Base-by-base conservation (phyloP, 2,888 invertebrate species). In the Agonopterix alstromeriana region DNA sequence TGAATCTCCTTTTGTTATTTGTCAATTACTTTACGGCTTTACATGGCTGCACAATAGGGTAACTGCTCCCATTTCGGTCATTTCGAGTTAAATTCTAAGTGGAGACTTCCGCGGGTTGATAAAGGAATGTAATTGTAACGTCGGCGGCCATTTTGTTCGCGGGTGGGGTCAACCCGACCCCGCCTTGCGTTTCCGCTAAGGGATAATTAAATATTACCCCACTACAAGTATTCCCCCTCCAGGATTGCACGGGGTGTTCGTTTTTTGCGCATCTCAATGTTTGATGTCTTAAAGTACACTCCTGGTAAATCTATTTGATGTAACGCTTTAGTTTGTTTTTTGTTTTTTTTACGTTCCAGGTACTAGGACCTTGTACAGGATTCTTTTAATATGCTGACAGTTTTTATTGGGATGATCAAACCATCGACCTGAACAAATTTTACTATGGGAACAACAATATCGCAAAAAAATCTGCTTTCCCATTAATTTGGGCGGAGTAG, bases 141-240 rank as follows among this genome's bases (percentile, higher is more conserved):
- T 65, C 60, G 73, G 76, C 86, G 71, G 87, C 87, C 87, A 87
- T 87, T 84, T 87, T 88, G 83, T 73, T 71, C 63, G 70, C 85
- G 83, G 87, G 87, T 79, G 85, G 87, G 87, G 86, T 86, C 84
- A 85, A 67, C 61, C 55, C 69, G 85, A 84, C 77, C 83, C 87
- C 88, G 87, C 88, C 88, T 86, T 59, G 73, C 75, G 67, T 80
- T 86, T 86, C 87, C 87, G 85, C 76, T 54, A 71, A 69, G 61
- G 80, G 73, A 85, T 85, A 87, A 86, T 88, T 87, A 87, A 85
- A 82, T 83, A 79, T 79, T 78, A 79, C 85, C 85, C 86, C 82
- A 82, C 86, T 73, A 79, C 69, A 63, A 61, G 59, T 61, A 67
- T 77, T 77, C 82, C 82, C 27, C 82, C 74, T 76, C 64, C 72